A percentile compares a stretch with the other conserved stretches of the same genome.
phyloP scores from a whole-genome alignment of 2,797 vertebrate species.

The Danio choprae region DNA sequence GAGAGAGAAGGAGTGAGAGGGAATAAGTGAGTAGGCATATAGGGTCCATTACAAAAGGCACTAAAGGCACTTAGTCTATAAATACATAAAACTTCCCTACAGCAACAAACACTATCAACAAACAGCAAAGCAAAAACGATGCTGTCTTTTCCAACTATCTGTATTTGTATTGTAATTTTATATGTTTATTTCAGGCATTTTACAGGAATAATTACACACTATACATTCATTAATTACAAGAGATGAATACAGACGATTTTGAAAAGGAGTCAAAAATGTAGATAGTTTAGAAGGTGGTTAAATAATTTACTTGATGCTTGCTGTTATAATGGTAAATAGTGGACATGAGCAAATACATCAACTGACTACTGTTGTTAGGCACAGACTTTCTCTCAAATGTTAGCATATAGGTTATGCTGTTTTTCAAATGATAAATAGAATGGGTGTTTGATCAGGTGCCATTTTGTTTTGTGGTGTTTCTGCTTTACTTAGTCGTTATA shows the following conservation, averaged over 20 bases:
- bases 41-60: constrained; percentile 68
- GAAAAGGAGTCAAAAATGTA: neutral
- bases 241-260: neutral
- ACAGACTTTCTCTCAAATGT: neutral
- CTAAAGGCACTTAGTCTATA: constrained; percentile 65
- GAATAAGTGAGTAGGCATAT: constrained; percentile 35
- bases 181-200: neutral
- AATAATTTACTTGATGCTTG: neutral
- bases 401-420: neutral
- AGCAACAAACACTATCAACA: constrained; percentile 63
- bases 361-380: too few species aligned
- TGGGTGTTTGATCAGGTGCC: neutral
- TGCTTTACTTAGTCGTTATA: too few species aligned
- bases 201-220: neutral
- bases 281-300: neutral
- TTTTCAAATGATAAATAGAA: neutral
- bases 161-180: neutral
- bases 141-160: neutral
- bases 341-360: too few species aligned
- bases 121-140: constrained; percentile 26
- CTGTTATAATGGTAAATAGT: too few species aligned
- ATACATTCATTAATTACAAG: neutral
- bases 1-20: constrained; percentile 29
- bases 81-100: constrained; percentile 65
- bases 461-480: neutral